Evolutionary conservation across 2,888 invertebrate species (phyloP), one percentile per base, ranked within the genome.

Genomic region (Cheilosia grossa): DNA sequence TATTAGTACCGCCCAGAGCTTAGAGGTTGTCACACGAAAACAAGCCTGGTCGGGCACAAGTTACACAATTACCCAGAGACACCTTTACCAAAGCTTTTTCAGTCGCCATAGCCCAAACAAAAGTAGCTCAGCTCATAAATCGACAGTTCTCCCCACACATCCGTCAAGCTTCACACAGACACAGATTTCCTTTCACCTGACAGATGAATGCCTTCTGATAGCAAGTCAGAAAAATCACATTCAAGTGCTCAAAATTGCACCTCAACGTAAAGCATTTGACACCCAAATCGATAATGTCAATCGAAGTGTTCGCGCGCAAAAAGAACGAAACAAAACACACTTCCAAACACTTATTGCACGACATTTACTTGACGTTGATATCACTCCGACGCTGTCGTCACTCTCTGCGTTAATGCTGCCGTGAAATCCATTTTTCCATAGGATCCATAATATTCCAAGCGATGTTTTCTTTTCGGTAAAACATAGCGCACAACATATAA

Each of bases 231-330:
- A 63, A 63, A 40, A 49, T 70, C 49, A 63, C 56, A 70, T 70
- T 56, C 19, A 70, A 63, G 49, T 63, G 47, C 21, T 40, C 15
- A 30, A 78, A 70, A 30, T 56, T 51, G 24, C 51, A 51, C 24
- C 15, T 51, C 24, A 24, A 51, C 13, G 24, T 24, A 59, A 44
- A 33, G 27, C 49, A 40, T 67, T 66, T 40, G 56, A 63, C 75
- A 69, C 75, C 63, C 24, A n/a, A 59, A 58, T 82, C 82, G 72
- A 78, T 78, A 78, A 82, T 82, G 78, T 78, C 82, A 72, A 40
- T 82, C 82, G 47, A 17, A 54, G 54, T 42, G 49, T 27, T 30
- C 17, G 30, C 30, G 30, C 30, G 30, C 40, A 21, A 42, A 56
- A 17, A 24, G 37, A 19, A 21, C n/a, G 1, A 69, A n/a, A 63